Conservation (phyloP, 2,113 vertebrate genomes). For the Serilophus lunatus region DNA sequence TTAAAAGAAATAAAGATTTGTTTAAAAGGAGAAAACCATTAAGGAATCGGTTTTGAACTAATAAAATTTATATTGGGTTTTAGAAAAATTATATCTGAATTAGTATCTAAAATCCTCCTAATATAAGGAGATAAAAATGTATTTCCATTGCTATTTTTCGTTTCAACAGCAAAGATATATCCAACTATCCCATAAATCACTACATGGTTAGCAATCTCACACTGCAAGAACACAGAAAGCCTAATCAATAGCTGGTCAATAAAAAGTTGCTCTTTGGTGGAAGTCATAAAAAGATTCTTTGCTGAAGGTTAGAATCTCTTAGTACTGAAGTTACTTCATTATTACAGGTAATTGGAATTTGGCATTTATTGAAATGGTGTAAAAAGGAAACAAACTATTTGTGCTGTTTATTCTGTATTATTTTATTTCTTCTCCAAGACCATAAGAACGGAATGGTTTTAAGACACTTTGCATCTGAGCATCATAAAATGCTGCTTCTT, state of each 20-base stretch:
- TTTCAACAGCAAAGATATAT: neutral
- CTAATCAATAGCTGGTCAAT: neutral
- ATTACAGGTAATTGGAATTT: neutral
- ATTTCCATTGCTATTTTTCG: neutral
- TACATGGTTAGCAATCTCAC: neutral
- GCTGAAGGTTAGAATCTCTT: neutral
- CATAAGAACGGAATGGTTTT: neutral
- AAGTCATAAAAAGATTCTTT: neutral
- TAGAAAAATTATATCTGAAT: neutral
- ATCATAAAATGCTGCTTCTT: neutral
- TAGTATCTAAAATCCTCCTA: neutral
- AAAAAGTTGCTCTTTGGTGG: neutral
- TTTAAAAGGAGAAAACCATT: neutral
- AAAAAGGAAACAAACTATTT: neutral
- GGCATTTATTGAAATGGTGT: neutral
- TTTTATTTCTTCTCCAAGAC: neutral
- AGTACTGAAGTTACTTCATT: neutral
- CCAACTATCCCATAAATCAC: neutral
- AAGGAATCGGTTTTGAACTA: neutral
- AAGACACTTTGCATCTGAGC: neutral
- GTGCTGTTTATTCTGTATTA: rapidly evolving
- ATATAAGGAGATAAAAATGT: neutral
- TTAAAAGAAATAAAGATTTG: neutral
- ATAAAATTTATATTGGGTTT: neutral
- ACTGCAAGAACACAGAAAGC: neutral